phyloP scores from a whole-genome alignment of 2,113 vertebrate genomes.

The Corapipo altera region DNA sequence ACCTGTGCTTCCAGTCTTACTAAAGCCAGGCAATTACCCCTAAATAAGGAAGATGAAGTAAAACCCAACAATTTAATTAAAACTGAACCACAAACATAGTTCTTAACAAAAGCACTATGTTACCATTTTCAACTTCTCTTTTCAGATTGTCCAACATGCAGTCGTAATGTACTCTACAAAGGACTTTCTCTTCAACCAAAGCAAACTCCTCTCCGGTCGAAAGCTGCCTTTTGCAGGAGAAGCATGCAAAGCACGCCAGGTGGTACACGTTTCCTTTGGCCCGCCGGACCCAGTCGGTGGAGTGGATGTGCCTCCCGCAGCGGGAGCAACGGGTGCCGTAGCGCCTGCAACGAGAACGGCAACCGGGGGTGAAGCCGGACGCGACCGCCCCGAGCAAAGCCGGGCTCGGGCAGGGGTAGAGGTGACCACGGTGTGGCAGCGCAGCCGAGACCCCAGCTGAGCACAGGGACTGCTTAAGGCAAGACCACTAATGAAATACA shows the following conservation, averaged over 20 bases:
- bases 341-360: conserved; percentile 73
- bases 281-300: conserved; percentile 96
- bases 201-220: conserved; percentile 98
- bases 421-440: rapidly evolving
- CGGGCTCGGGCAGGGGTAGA: rapidly evolving
- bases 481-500: neutral
- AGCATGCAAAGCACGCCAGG: conserved; percentile 96
- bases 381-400: rapidly evolving
- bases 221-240: conserved; percentile 97
- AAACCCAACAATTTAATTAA: neutral
- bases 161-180: conserved; percentile 95
- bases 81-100: neutral
- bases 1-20: conserved; percentile 1
- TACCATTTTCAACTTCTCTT: conserved; percentile 95
- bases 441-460: rapidly evolving
- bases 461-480: neutral
- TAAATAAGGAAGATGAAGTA: neutral
- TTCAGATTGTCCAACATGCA: conserved; percentile 98
- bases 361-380: neutral
- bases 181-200: conserved; percentile 94
- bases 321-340: conserved; percentile 95
- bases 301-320: conserved; percentile 93
- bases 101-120: neutral
- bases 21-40: neutral
- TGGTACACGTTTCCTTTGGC: conserved; percentile 96